Evolutionary conservation across 1,140 invertebrate genomes (phyloP).

Genomic region (Leptinotarsa lineolata): DNA sequence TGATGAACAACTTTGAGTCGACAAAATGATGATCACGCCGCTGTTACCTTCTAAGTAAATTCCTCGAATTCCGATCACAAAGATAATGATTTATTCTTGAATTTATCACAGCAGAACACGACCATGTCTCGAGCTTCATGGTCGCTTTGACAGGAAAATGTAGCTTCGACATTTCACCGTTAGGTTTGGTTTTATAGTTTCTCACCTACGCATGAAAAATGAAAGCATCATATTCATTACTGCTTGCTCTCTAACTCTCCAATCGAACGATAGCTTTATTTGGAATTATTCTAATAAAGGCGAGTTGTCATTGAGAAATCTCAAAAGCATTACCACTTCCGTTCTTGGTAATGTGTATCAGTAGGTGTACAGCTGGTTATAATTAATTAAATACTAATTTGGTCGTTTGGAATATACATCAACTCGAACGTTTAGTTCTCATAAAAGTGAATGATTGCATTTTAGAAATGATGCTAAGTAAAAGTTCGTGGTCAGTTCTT

Average conservation of each 20-base stretch:
- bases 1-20: too few species aligned
- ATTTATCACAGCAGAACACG: too few species aligned
- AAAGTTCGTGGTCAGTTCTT: too few species aligned
- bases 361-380: background rate
- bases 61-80: too few species aligned
- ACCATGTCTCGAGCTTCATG: too few species aligned
- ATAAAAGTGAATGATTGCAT: background rate
- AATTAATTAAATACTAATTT: constrained; percentile 1
- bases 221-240: background rate
- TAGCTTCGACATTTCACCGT: too few species aligned
- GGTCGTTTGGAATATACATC: background rate
- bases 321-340: background rate
- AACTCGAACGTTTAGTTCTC: background rate
- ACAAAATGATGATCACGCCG: too few species aligned
- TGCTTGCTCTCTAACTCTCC: too few species aligned
- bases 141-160: too few species aligned
- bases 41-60: too few species aligned
- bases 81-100: too few species aligned
- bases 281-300: constrained; percentile 2
- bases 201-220: background rate
- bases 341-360: background rate
- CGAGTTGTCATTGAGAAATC: background rate
- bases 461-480: background rate
- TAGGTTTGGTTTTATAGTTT: too few species aligned
- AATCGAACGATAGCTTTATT: background rate